These are phyloP conservation scores for Hirundo rustica DNA, from an alignment of 2,797 vertebrate species.

Conservation along the genomic window DNA sequence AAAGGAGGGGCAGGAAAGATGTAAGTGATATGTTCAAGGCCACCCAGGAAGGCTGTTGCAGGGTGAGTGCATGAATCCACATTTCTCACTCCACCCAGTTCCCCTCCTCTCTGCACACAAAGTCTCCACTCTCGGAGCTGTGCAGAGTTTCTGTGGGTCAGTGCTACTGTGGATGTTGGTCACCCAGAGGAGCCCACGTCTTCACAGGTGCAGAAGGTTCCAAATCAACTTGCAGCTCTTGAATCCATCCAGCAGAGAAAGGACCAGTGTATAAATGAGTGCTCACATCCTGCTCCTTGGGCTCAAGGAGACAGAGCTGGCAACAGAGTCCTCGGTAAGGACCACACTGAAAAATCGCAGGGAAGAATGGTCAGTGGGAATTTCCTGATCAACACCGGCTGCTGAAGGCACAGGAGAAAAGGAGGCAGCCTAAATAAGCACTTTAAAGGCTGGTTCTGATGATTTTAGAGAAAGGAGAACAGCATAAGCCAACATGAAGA, in stretches of 20 bases:
- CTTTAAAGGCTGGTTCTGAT: not conserved
- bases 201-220: not conserved
- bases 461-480: not conserved
- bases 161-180: not conserved
- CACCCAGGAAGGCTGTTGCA: conserved; percentile 38
- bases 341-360: not conserved
- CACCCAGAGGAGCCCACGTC: not conserved
- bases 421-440: not conserved
- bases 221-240: not conserved
- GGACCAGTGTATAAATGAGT: not conserved
- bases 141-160: not conserved
- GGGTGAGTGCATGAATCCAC: not conserved
- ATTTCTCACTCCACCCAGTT: conserved; percentile 1
- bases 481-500: not conserved
- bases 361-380: not conserved
- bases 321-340: not conserved
- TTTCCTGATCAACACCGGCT: not conserved
- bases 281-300: not conserved
- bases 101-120: not conserved
- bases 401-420: not conserved
- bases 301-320: not conserved
- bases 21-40: conserved; percentile 6
- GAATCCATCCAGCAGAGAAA: not conserved
- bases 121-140: not conserved
- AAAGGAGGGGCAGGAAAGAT: conserved; percentile 39